Evolutionary conservation across 2,113 vertebrate genomes (phyloP).

Genomic region (Microcebus murinus): DNA sequence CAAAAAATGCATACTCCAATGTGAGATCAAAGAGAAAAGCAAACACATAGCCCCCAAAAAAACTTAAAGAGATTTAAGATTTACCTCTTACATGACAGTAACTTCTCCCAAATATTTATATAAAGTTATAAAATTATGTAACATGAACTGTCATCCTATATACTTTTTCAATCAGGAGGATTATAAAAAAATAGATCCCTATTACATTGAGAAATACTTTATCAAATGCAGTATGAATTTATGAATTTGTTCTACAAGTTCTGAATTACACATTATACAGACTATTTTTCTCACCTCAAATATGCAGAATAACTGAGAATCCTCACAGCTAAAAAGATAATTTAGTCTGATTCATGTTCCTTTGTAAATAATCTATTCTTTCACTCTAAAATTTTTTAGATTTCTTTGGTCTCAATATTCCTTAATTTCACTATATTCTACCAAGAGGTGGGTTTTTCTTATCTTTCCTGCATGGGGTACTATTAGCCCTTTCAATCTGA

Average conservation of each 20-base stretch:
- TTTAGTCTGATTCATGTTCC: not conserved
- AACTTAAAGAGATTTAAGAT: not conserved
- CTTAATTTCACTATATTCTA: not conserved
- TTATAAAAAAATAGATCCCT: conserved; percentile 14
- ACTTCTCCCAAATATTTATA: not conserved
- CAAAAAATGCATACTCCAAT: not conserved
- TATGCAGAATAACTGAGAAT: conserved; percentile 2
- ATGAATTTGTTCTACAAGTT: conserved; percentile 19
- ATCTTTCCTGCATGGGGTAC: not conserved
- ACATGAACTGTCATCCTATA: not conserved
- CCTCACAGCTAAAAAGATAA: not conserved
- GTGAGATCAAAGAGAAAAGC: not conserved
- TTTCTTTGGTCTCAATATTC: not conserved
- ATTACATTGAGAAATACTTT: conserved; percentile 30
- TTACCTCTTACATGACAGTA: not conserved
- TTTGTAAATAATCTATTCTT: not conserved
- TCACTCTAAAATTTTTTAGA: not conserved
- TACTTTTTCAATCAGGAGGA: not conserved
- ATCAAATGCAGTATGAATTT: not conserved
- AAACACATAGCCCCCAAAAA: not conserved
- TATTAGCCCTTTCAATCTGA: not conserved
- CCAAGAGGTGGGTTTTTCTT: not conserved
- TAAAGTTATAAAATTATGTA: conserved; percentile 32
- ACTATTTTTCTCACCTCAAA: not conserved
- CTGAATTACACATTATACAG: not conserved